Conservation (phyloP, 2,113 vertebrate species). For the Sardina pilchardus region DNA sequence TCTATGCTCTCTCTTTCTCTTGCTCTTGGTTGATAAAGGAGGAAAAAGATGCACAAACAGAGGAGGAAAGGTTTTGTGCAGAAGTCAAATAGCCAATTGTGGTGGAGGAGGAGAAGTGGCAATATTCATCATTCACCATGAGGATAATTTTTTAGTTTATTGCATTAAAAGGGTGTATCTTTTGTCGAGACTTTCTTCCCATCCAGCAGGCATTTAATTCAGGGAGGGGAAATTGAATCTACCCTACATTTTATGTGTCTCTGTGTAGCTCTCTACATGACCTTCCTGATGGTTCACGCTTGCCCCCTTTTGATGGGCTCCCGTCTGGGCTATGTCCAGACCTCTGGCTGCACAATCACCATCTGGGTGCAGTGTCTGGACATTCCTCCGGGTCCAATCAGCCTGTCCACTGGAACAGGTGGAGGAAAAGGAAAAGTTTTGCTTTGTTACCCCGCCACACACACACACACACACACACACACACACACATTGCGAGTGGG, state of each 20-base stretch:
- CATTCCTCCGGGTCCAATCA: not conserved
- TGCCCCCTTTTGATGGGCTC: not conserved
- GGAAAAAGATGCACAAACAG: not conserved
- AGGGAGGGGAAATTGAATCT: not conserved
- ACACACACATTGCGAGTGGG: not conserved
- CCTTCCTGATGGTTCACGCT: conserved; percentile 18
- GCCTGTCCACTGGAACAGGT: not conserved
- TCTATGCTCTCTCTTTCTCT: not conserved
- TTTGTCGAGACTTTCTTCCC: no score
- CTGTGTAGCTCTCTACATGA: conserved; percentile 19
- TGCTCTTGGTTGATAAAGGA: not conserved
- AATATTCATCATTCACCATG: not conserved
- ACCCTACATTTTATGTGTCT: not conserved
- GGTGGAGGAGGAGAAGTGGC: not conserved
- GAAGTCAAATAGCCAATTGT: not conserved
- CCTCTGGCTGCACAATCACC: not conserved
- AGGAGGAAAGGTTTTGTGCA: not conserved
- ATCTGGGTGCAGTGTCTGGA: not conserved
- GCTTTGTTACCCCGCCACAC: not conserved
- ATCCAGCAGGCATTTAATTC: not conserved
- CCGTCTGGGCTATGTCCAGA: not conserved
- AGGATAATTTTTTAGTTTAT: not conserved
- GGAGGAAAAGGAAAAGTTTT: not conserved
- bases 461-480: not conserved
- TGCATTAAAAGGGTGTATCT: not conserved